These are phyloP conservation scores for Ascidia mentula DNA, from an alignment of 23 tunicate genomes.

Conservation along the genomic window DNA sequence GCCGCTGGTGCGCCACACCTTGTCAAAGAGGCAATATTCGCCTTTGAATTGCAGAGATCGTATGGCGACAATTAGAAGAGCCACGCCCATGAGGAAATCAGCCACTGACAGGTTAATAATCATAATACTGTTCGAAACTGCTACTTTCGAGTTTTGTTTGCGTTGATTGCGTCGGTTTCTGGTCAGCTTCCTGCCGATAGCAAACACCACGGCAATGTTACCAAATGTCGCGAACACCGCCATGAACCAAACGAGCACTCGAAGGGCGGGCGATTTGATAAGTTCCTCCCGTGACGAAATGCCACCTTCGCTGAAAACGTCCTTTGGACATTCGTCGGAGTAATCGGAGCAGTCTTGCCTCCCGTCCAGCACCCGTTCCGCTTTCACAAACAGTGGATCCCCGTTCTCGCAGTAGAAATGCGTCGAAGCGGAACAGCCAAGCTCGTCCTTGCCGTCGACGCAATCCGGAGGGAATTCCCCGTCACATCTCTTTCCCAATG, in stretches of 20 bases:
- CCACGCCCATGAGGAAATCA: constrained; percentile 62
- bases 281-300: constrained; percentile 25
- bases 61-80: constrained; percentile 31
- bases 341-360: constrained; percentile 30
- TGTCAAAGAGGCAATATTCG: constrained; percentile 27
- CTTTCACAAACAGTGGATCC: constrained; percentile 3
- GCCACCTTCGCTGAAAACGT: neutral
- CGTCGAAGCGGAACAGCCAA: neutral
- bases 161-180: neutral
- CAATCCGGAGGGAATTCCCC: neutral
- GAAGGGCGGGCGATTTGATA: constrained; percentile 1
- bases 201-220: neutral
- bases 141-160: neutral
- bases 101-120: constrained; percentile 49
- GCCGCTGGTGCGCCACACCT: constrained; percentile 26
- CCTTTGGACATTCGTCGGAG: constrained; percentile 40
- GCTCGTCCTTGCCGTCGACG: neutral
- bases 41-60: constrained; percentile 24
- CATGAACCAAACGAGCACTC: constrained; percentile 13
- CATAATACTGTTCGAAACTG: constrained; percentile 17
- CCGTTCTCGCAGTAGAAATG: constrained; percentile 9
- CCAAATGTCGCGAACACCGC: neutral
- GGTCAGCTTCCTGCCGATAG: neutral
- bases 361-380: constrained; percentile 25
- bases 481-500: constrained; percentile 5